Evolutionary conservation across 2,888 invertebrate genomes (phyloP).

Genomic region (Deilephila porcellus): DNA sequence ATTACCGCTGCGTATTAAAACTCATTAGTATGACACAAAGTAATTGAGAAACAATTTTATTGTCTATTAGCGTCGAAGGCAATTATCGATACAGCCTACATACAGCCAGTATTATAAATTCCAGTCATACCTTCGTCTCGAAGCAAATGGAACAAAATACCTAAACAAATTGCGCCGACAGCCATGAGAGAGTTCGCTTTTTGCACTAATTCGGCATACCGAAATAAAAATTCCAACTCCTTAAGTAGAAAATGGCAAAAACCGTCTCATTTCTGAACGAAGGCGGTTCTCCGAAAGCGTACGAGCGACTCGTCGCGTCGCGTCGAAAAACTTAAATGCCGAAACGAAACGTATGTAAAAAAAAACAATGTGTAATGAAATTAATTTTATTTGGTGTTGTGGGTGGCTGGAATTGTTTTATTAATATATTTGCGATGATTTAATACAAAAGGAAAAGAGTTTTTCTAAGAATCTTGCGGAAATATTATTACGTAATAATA

Average conservation of each 20-base stretch:
- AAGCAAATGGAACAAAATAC: constrained; percentile 80
- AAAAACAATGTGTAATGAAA: not conserved
- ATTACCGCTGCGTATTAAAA: not conserved
- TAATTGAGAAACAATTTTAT: constrained; percentile 36
- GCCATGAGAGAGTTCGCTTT: constrained; percentile 75
- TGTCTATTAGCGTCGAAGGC: constrained; percentile 38
- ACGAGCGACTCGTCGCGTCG: constrained; percentile 28
- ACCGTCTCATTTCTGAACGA: constrained; percentile 59
- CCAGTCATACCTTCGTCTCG: constrained; percentile 59
- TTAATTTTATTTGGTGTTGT: constrained; percentile 1
- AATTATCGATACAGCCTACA: constrained; percentile 61
- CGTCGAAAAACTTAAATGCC: constrained; percentile 2
- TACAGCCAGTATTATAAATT: constrained; percentile 72
- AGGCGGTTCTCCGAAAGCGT: constrained; percentile 39
- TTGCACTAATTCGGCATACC: constrained; percentile 85
- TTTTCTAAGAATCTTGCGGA: too few species aligned
- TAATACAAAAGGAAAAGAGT: too few species aligned
- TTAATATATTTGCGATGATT: not conserved
- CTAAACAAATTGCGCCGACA: constrained; percentile 80
- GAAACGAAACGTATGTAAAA: not conserved
- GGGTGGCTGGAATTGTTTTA: not conserved
- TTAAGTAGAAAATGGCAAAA: constrained; percentile 66
- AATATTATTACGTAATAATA: too few species aligned
- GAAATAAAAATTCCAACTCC: constrained; percentile 84
- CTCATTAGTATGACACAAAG: constrained; percentile 29